A percentile compares a stretch with the other conserved stretches of the same genome.
Conservation (phyloP, 2,113 vertebrate species). For the Bolborhynchus lineola region DNA sequence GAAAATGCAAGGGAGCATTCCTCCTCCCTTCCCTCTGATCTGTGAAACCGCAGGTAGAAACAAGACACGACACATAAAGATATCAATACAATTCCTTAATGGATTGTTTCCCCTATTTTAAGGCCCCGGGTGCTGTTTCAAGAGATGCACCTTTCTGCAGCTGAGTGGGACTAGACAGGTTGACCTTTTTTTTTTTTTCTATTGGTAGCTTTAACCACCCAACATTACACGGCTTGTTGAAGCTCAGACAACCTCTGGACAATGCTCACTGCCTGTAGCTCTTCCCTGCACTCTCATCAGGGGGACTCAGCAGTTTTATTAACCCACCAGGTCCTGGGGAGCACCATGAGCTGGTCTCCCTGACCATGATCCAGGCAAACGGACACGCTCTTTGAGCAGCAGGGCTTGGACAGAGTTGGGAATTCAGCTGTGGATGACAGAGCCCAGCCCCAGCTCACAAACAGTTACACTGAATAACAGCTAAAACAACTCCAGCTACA, state of each 20-base stretch:
- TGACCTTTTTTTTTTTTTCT: not conserved
- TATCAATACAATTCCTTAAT: not conserved
- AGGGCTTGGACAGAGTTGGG: not conserved
- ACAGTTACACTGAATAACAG: not conserved
- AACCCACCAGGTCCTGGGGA: not conserved
- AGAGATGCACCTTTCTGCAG: not conserved
- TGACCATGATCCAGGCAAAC: rapidly evolving
- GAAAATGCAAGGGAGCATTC: not conserved
- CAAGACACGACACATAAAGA: rapidly evolving
- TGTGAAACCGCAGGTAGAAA: not conserved
- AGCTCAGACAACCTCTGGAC: not conserved
- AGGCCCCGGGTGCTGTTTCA: not conserved
- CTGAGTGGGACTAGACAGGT: not conserved
- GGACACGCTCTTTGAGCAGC: not conserved
- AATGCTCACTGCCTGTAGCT: not conserved
- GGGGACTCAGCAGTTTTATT: not conserved
- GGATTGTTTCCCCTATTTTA: not conserved
- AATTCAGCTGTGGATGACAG: rapidly evolving
- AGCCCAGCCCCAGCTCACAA: not conserved
- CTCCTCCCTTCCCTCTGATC: not conserved
- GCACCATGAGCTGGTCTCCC: not conserved
- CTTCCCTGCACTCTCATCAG: not conserved
- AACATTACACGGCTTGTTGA: not conserved
- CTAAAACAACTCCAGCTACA: not conserved
- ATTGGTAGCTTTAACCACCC: not conserved